Evolutionary conservation across 37 sponge, comb jelly and placozoan genomes (phyloP), one percentile per base, ranked within the genome.

Genomic region (Beroe forskalii): DNA sequence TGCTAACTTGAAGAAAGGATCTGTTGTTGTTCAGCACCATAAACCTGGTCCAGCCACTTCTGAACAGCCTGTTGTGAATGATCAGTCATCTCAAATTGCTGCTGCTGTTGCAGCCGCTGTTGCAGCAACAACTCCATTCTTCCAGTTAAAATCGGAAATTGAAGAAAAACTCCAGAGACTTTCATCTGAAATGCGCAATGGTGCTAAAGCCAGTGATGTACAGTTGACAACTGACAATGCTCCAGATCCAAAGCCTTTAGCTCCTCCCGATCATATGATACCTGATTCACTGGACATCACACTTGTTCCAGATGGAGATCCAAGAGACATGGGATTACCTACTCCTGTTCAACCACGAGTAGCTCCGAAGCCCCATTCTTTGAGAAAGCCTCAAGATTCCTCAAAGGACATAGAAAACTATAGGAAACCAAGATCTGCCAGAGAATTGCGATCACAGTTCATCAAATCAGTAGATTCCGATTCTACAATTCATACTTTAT

Each of bases 21-120:
- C 72, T 69, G 72, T 69, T 32, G 38, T 37, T 14, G 19, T 69
- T 35, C 72, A 69, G 17, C 37, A 1, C 39, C 6, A 48, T 48
- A 48, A 48, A 48, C 72, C 72, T 36, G 35, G 33, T 36, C 38
- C 39, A 24, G 55, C 27, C 9, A 23, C 86, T 28, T 6, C 66
- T 22, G 66, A 64, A 20, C 66, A 64, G 30, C 55, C 6, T 17
- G 66, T 20, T 6, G 31, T 64, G 31, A 22, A 4, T 64, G 86
- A 80, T 43, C 86, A 80, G 17, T 28, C 86, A n/a, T 80, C 86
- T 23, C 86, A 80, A 37, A 80, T 80, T 1, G 86, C 86, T 6
- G 86, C 86, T 43, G 86, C 86, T n/a, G 86, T 80, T 0, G 86
- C 86, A 6, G 86, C 86, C 0, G 86, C 86, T 4, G 86, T 80